Evolutionary conservation across 2,797 vertebrate species (phyloP).

Genomic region (Bradypodion pumilum): DNA sequence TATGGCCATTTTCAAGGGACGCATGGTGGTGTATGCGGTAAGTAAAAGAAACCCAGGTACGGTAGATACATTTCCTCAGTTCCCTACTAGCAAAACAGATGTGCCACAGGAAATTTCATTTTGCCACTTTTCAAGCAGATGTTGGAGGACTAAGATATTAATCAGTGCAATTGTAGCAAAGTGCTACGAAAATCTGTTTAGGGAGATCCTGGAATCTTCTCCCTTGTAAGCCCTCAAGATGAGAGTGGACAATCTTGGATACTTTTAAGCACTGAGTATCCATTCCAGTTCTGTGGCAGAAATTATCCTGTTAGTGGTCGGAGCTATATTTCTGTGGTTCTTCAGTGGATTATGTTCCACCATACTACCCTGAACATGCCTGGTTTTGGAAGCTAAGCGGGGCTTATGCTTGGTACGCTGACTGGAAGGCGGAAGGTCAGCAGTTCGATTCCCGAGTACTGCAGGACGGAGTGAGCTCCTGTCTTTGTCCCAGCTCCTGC

Average conservation of each 20-base stretch:
- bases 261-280: too few species aligned
- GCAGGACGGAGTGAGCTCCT: too few species aligned
- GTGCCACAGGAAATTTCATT: not conserved
- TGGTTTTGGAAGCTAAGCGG: too few species aligned
- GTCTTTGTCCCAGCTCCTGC: too few species aligned
- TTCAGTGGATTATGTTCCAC: not conserved
- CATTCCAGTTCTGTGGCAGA: not conserved
- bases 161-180: not conserved
- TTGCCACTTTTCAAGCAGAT: not conserved
- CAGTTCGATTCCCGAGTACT: too few species aligned
- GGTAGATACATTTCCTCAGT: too few species aligned
- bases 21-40: constrained; percentile 86
- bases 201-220: not conserved
- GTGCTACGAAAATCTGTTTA: not conserved
- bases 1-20: constrained; percentile 88
- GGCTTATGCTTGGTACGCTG: too few species aligned
- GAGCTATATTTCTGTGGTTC: not conserved
- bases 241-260: not conserved
- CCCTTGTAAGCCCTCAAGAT: not conserved
- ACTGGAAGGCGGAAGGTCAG: too few species aligned
- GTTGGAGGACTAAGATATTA: not conserved
- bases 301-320: not conserved
- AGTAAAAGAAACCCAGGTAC: constrained; percentile 26
- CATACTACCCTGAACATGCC: too few species aligned
- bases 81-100: not conserved